Percentiles rank a stretch among this genome's conserved stretches.
These are phyloP conservation scores for Bufotes viridis DNA, from an alignment of 2,797 vertebrate genomes.

Conservation along the genomic window DNA sequence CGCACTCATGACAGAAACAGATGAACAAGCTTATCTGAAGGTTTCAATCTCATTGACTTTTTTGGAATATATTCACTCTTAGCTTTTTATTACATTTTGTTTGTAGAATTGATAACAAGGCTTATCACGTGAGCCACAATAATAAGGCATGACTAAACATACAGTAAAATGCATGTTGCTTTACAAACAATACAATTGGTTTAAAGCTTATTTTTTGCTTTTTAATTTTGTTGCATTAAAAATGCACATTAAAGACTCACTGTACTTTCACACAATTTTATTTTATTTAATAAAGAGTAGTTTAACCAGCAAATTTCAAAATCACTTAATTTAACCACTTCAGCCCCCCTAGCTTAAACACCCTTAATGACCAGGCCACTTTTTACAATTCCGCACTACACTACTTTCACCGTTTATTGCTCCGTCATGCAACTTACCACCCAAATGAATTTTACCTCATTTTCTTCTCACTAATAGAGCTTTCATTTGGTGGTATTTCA, in stretches of 20 bases:
- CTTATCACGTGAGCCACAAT: background rate
- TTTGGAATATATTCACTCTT: background rate
- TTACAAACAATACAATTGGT: background rate
- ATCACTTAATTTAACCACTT: no score
- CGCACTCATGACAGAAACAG: background rate
- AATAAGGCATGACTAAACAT: background rate
- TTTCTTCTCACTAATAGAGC: no score
- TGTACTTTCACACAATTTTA: no score
- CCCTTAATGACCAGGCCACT: no score
- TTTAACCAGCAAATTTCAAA: no score
- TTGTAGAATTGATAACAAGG: background rate
- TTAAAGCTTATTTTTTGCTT: background rate
- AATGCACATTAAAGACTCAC: background rate
- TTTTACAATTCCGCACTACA: no score
- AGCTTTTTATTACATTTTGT: background rate
- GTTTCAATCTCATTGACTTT: background rate
- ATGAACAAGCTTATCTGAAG: background rate
- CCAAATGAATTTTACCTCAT: no score
- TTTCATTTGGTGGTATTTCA: no score
- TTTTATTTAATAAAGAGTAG: no score
- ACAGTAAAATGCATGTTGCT: background rate
- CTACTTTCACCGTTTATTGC: no score
- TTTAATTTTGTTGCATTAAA: background rate
- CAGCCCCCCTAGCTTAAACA: no score
- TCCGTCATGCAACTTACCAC: no score